A percentile compares a stretch with the other conserved stretches of the same genome.
Evolutionary conservation across 2,888 invertebrate genomes (phyloP).

Genomic region (Cheilosia vernalis): DNA sequence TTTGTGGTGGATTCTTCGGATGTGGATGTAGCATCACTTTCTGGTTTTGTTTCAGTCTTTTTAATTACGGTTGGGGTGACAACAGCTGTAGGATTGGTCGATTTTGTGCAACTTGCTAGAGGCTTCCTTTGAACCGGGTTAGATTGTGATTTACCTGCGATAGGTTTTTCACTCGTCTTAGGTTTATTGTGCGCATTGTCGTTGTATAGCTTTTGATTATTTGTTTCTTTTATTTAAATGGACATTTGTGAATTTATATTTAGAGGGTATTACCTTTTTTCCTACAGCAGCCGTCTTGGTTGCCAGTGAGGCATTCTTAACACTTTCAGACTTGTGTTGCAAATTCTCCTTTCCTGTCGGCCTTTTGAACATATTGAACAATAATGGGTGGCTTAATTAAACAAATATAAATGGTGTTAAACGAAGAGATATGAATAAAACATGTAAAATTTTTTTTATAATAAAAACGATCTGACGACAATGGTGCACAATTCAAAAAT

Average conservation of each 20-base stretch:
- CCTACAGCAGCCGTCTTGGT: conserved; percentile 18
- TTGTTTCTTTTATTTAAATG: neutral
- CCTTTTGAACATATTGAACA: conserved; percentile 51
- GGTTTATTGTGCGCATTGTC: conserved; percentile 22
- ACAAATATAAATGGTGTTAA: neutral
- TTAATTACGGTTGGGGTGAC: conserved; percentile 37
- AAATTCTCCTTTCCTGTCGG: conserved; percentile 64
- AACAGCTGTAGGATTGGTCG: conserved; percentile 37
- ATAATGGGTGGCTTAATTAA: neutral
- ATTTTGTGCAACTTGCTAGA: conserved; percentile 33
- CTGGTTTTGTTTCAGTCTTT: conserved; percentile 59
- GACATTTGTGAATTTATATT: neutral
- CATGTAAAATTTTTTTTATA: neutral
- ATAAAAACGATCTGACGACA: conserved; percentile 1
- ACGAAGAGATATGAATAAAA: neutral
- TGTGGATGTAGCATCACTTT: neutral
- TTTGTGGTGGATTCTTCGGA: conserved; percentile 12
- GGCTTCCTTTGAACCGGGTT: conserved; percentile 11
- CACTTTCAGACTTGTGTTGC: conserved; percentile 45
- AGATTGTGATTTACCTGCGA: conserved; percentile 28
- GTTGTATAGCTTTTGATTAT: conserved; percentile 21
- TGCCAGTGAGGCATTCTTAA: conserved; percentile 20
- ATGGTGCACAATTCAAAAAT: conserved; percentile 59
- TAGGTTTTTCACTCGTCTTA: conserved; percentile 48
- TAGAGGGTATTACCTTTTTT: conserved; percentile 49